Conservation (phyloP, 2,888 invertebrate genomes). For the Pterostichus niger region DNA sequence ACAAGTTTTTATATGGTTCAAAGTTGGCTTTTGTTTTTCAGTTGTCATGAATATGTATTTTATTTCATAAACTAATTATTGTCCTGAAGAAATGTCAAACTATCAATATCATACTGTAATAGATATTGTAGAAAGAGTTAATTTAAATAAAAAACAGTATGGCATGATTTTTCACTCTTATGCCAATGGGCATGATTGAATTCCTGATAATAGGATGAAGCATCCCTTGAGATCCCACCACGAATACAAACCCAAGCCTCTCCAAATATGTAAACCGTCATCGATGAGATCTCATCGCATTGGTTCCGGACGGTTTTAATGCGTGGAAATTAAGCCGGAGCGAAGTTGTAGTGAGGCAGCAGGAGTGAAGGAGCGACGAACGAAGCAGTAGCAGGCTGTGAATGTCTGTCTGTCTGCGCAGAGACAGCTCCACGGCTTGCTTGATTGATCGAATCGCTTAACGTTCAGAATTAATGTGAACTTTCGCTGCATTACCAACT, state of each 20-base stretch:
- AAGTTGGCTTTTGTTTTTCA: no score
- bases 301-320: not conserved
- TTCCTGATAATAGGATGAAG: no score
- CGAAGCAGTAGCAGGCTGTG: not conserved
- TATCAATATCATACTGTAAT: no score
- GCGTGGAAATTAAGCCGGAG: not conserved
- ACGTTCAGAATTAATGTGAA: slow-evolving; percentile 6
- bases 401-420: slow-evolving; percentile 47
- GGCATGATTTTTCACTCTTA: no score
- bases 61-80: no score
- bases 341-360: not conserved
- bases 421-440: slow-evolving; percentile 40
- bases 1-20: no score
- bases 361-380: slow-evolving; percentile 15
- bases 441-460: slow-evolving; percentile 53
- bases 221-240: not conserved
- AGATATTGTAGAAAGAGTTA: no score
- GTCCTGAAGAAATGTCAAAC: no score
- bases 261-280: not conserved
- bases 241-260: not conserved
- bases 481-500: not conserved
- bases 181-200: no score
- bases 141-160: no score
- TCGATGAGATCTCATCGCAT: no score
- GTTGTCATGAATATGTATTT: no score